Evolutionary conservation across 2,113 vertebrate species (phyloP).

Genomic region (Oncorhynchus mykiss): DNA sequence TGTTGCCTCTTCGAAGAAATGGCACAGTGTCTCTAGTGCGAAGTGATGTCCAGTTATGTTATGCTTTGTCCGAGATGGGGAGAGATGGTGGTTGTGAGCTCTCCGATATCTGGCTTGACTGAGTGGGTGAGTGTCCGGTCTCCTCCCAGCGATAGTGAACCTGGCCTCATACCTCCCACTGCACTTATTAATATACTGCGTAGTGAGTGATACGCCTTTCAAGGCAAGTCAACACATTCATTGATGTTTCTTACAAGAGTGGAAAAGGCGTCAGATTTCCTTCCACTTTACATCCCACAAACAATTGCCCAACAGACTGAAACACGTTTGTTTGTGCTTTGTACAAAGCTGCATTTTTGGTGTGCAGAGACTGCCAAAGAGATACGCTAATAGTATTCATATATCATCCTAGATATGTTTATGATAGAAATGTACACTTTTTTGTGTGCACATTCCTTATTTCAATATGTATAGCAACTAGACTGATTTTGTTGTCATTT

Average conservation of each 20-base stretch:
- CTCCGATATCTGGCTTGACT: not conserved
- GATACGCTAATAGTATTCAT: too few species aligned
- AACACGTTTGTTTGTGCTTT: not conserved
- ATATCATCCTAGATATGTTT: too few species aligned
- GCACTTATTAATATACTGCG: slow-evolving; percentile 57
- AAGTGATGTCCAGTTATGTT: not conserved
- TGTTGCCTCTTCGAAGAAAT: too few species aligned
- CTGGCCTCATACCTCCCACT: slow-evolving; percentile 29
- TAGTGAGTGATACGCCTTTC: slow-evolving; percentile 54
- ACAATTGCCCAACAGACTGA: not conserved
- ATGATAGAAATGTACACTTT: too few species aligned
- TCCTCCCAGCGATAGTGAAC: slow-evolving; percentile 19
- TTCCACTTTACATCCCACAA: not conserved
- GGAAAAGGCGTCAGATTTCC: not conserved
- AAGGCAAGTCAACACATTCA: slow-evolving; percentile 42
- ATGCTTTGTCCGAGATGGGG: slow-evolving; percentile 6
- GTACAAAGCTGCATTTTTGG: too few species aligned
- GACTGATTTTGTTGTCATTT: too few species aligned
- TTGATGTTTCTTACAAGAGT: slow-evolving; percentile 30
- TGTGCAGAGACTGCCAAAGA: too few species aligned
- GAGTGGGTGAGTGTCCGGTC: slow-evolving; percentile 13
- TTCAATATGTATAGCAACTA: too few species aligned
- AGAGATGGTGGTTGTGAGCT: not conserved
- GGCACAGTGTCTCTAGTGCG: not conserved
- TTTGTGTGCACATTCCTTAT: too few species aligned